Evolutionary conservation across 2,113 vertebrate genomes (phyloP), one percentile per base, ranked within the genome.

Genomic region (Pygathrix nemaeus): DNA sequence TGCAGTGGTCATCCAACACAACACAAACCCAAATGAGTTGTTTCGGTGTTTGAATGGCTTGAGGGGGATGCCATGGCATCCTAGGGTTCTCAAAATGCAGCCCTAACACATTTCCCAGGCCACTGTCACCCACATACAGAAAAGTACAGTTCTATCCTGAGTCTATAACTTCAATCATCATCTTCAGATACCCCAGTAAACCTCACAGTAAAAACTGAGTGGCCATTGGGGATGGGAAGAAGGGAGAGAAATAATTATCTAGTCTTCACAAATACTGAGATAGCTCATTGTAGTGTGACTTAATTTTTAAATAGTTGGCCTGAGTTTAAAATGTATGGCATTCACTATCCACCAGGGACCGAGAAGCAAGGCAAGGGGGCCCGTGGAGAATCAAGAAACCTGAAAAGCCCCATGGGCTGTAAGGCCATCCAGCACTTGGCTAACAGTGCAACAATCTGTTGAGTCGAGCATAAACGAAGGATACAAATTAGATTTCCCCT

Each of bases 401-500:
- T 70, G 59, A 90, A 96, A 94, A 96, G 78, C 38, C 72, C 90
- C 90, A 13, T 4, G 30, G 72, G 75, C 73, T 0, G 35, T 96
- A 96, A 88, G 81, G 55, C 78, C 96, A 94, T 95, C 94, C 95
- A 80, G 84, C 84, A 20, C 95, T 97, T 98, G 97, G 97, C 97
- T 93, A 95, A 83, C 76, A 25, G 52, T n/a, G 52, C 92, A 93
- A 59, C 94, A 91, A 88, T 97, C 95, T 96, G 96, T 97, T 94
- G 97, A 97, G 94, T 82, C 80, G 64, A 97, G 91, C 92, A 97
- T 97, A 97, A 97, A 98, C 0, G 95, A 98, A 98, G 98, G 97
- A 95, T 97, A 97, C 97, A 98, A 98, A 98, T 98, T 98, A 98
- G 97, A 98, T 98, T 98, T 98, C 98, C 98, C 98, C 96, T 90